Evolutionary conservation across 2,113 vertebrate genomes (phyloP), one percentile per base, ranked within the genome.

Genomic region (Psittacus erithacus): DNA sequence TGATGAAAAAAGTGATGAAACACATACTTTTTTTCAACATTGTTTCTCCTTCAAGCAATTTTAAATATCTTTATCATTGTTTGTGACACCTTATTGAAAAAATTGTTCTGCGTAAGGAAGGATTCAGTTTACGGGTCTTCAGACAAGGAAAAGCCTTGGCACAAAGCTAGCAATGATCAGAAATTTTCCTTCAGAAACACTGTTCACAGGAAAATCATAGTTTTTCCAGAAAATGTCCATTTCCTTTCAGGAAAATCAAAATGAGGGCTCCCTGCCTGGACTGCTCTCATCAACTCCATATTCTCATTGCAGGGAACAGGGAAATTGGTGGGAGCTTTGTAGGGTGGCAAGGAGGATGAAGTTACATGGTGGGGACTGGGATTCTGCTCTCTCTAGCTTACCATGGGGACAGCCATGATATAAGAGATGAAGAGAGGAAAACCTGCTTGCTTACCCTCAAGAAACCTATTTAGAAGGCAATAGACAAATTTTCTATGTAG

Each of bases 61-160:
- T 88, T 82, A 93, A 95, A 88, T 85, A 90, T n/a, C 44, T 94
- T 88, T 90, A 84, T 88, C 90, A 81, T 53, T 79, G 47, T 79
- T 65, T 82, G 84, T 82, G 90, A 94, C 70, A 95, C 15, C 63
- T 87, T 87, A 49, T 79, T 79, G 10, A 46, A 89, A 89, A 78
- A 81, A 29, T 5, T 10, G 24, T 52, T 91, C 60, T 69, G 31
- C 0, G 11, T 78, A 78, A 69, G 47, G 25, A 82, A 91, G 38
- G 75, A 67, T 46, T 74, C 22, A 13, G n/a, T 63, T 74, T 18
- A 47, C 47, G 73, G 52, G 53, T 84, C 38, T 87, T 77, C 63
- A 85, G 64, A 84, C 19, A 76, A 90, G 27, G 77, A 81, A 75
- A 89, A 91, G 47, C 47, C 14, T 57, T 64, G 11, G 19, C 25